Conservation (phyloP, 2,888 invertebrate genomes). For the Alviniconcha strummeri region DNA sequence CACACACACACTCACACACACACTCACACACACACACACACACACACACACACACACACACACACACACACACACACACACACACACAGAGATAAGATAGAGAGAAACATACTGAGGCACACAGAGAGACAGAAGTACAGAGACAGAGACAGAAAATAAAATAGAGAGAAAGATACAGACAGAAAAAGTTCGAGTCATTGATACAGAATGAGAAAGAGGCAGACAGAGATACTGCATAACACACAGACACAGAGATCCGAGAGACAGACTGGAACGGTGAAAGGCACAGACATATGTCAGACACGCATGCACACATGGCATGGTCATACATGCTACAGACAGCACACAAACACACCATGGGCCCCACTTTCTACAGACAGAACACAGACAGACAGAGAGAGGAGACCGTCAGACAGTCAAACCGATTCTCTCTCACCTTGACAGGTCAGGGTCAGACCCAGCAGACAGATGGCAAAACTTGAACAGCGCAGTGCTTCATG, state of each 20-base stretch:
- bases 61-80: background rate
- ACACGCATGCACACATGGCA: too few relatives aligned
- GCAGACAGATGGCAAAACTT: background rate
- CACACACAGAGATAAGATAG: background rate
- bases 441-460: background rate
- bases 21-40: background rate
- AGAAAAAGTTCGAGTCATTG: background rate
- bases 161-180: background rate
- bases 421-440: too few relatives aligned
- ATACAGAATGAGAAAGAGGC: background rate
- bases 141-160: background rate
- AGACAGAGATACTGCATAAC: too few relatives aligned
- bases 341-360: background rate
- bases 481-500: background rate
- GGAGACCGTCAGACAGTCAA: too few relatives aligned
- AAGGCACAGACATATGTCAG: too few relatives aligned
- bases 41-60: slow-evolving; percentile 1
- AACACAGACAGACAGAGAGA: background rate
- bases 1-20: background rate
- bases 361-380: background rate
- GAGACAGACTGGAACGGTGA: too few relatives aligned
- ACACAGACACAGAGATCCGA: too few relatives aligned
- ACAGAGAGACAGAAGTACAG: background rate
- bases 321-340: background rate
- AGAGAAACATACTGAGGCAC: background rate